Evolutionary conservation across 2,797 vertebrate species (phyloP), one percentile per base, ranked within the genome.

Genomic region (Acanthornis magna): DNA sequence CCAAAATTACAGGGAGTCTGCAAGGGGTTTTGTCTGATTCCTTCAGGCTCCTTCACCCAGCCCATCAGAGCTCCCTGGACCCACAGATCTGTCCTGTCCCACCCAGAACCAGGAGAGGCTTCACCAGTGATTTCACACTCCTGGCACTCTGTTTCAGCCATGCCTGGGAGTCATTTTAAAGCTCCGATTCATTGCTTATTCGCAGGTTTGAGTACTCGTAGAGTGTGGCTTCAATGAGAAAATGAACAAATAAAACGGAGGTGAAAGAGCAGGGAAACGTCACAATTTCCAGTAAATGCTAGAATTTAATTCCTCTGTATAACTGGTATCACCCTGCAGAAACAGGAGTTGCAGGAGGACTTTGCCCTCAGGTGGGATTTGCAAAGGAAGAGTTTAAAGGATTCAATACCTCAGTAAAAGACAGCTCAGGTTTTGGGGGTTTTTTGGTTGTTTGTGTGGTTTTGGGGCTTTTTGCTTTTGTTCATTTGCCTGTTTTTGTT

Each of bases 181-280:
- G 23, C 62, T 79, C 36, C 6, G 15, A 50, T 70, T 48, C 26
- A 27, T 16, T 62, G 30, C 66, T 75, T 34, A 8, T 53, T 79
- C 40, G 13, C 1, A n/a, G 26, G 13, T 53, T 50, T 78, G 26
- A 62, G 21, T 13, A 65, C 27, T 40, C 10, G 0, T 3, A 20
- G 3, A 53, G 61, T 29, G 36, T 75, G 88, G 29, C 16, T 77
- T 63, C 30, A 63, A 66, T 34, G 74, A 34, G 78, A 38, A 83
- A 93, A 83, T 13, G 22, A 84, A 91, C 54, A 81, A 93, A 85
- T 75, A 65, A 78, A 88, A 77, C 4, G 29, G 32, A 50, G 30
- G 43, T 48, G 61, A 68, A 81, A 55, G 75, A 84, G 63, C 66
- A 62, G 34, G 32, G 76, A 93, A 91, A 73, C 43, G 8, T 80